A percentile compares a stretch with the other conserved stretches of the same genome.
phyloP scores from a whole-genome alignment of 64 coral and sea anemone genomes.

The Exaiptasia diaphana region DNA sequence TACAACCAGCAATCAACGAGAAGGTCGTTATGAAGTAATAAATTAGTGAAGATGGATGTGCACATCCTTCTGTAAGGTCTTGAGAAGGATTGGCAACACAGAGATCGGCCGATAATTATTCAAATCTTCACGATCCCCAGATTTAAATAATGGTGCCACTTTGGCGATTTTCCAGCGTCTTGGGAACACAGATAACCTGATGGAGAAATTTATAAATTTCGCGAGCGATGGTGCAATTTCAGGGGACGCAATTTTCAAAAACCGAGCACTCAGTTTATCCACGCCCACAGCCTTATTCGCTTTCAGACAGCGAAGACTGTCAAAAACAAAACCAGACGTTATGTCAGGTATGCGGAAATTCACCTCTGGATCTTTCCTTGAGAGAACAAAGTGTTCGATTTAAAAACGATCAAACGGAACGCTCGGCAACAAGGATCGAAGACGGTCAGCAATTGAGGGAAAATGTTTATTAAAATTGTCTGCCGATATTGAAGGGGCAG shows the following conservation, averaged over 20 bases:
- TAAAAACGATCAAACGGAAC: conserved; percentile 33
- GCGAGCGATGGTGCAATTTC: conserved; percentile 40
- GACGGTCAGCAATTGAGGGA: conserved; percentile 37
- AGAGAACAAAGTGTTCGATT: conserved; percentile 29
- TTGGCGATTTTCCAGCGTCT: conserved; percentile 52
- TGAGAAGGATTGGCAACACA: conserved; percentile 28
- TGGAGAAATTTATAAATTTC: conserved; percentile 42
- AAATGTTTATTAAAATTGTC: conserved; percentile 39
- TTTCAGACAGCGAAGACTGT: neutral
- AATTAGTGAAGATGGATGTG: conserved; percentile 1
- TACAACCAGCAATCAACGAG: too few relatives aligned
- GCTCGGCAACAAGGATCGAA: conserved; percentile 3
- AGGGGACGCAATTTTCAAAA: conserved; percentile 27
- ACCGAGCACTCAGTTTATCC: conserved; percentile 17
- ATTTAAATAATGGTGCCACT: conserved; percentile 55
- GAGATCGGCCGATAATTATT: conserved; percentile 50
- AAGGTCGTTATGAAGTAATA: too few relatives aligned
- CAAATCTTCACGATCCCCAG: conserved; percentile 14
- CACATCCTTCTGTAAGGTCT: conserved; percentile 17
- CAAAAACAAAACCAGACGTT: neutral
- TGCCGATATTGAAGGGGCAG: neutral
- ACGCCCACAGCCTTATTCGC: neutral
- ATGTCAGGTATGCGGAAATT: neutral
- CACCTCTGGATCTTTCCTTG: conserved; percentile 13
- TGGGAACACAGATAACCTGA: conserved; percentile 31